Percentiles rank a stretch among this genome's conserved stretches.
Conservation (phyloP, 2,888 invertebrate species). For the Chrysotoxum bicinctum region DNA sequence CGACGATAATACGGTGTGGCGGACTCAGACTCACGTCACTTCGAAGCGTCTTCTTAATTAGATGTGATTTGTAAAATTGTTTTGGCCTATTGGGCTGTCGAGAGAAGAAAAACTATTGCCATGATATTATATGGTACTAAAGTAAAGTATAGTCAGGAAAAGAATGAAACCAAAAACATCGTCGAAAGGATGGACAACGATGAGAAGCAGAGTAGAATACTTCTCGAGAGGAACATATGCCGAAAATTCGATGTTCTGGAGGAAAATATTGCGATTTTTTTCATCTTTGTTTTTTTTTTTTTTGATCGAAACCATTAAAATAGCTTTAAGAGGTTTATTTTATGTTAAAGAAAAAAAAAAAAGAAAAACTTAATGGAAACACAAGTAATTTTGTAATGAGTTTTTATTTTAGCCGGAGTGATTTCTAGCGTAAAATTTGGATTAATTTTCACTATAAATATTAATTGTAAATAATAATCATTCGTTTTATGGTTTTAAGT, state of each 20-base stretch:
- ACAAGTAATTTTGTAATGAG: background rate
- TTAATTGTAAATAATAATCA: too few species aligned
- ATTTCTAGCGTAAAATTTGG: background rate
- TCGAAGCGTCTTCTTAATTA: constrained; percentile 39
- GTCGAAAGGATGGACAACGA: background rate
- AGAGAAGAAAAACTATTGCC: constrained; percentile 58
- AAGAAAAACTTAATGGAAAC: background rate
- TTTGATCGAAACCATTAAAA: constrained; percentile 27
- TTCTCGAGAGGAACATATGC: constrained; percentile 19
- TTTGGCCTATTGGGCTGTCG: constrained; percentile 41
- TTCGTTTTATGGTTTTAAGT: too few species aligned
- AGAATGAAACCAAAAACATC: constrained; percentile 22
- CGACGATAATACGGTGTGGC: constrained; percentile 42
- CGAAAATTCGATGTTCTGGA: constrained; percentile 32
- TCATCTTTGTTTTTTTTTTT: background rate
- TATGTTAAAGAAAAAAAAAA: background rate
- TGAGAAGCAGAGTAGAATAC: background rate
- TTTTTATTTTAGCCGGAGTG: background rate
- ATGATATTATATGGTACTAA: constrained; percentile 36
- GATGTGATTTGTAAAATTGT: constrained; percentile 53
- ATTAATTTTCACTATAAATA: too few species aligned
- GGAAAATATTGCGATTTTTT: background rate
- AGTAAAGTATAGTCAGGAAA: constrained; percentile 29
- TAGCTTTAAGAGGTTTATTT: constrained; percentile 17
- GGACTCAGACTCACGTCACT: constrained; percentile 51